phyloP scores from a whole-genome alignment of 1,140 invertebrate genomes.

The Bombus terrestris region DNA sequence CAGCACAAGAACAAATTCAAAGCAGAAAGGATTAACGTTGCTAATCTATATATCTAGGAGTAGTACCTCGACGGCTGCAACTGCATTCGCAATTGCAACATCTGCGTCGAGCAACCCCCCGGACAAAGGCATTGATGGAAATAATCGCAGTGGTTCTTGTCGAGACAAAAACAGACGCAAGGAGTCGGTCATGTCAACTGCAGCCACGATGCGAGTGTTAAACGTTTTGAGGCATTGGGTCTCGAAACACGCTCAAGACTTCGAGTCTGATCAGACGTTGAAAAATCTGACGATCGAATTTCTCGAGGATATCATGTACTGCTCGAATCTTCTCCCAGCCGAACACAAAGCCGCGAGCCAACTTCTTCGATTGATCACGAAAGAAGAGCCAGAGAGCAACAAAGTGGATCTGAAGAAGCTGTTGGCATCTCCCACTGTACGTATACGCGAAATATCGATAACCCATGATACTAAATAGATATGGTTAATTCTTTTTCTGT shows the following conservation, averaged over 20 bases:
- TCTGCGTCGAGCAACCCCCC: slow-evolving; percentile 93
- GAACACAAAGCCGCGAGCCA: slow-evolving; percentile 95
- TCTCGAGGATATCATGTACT: slow-evolving; percentile 93
- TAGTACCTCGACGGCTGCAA: slow-evolving; percentile 94
- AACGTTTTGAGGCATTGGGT: slow-evolving; percentile 92
- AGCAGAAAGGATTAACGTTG: not conserved
- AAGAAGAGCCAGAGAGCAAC: slow-evolving; percentile 86
- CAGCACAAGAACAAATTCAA: not conserved
- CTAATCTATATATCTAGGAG: slow-evolving; percentile 85
- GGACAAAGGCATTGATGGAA: slow-evolving; percentile 81
- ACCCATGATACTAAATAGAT: not conserved
- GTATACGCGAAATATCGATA: slow-evolving; percentile 9
- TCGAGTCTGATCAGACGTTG: slow-evolving; percentile 90
- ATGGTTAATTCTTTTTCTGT: not conserved
- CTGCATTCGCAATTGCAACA: slow-evolving; percentile 96
- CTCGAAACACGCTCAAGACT: slow-evolving; percentile 90
- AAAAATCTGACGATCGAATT: slow-evolving; percentile 92
- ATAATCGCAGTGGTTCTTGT: slow-evolving; percentile 76
- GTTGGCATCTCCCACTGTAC: slow-evolving; percentile 88
- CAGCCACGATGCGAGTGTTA: slow-evolving; percentile 95
- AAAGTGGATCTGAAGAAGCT: slow-evolving; percentile 89
- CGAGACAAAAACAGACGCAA: slow-evolving; percentile 84
- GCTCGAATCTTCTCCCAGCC: slow-evolving; percentile 92
- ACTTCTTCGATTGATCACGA: slow-evolving; percentile 90
- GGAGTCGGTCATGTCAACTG: slow-evolving; percentile 94